Conservation (phyloP, 2,888 invertebrate species). For the Flexamia atlantica region DNA sequence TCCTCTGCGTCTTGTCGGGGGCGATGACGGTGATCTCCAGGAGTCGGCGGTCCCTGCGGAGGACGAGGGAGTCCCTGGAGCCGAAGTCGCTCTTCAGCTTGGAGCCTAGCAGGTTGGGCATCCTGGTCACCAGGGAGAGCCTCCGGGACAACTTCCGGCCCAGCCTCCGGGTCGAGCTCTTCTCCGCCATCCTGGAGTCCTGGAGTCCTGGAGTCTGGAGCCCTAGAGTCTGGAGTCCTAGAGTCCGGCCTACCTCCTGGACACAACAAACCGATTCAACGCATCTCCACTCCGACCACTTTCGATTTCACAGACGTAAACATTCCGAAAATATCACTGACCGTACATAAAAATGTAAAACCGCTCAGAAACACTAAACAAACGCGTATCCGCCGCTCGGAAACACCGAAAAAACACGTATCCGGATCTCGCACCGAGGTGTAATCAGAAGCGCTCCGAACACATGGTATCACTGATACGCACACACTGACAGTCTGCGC, state of each 20-base stretch:
- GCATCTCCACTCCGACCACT: background rate
- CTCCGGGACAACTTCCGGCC: slow-evolving; percentile 80
- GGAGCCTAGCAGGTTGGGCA: slow-evolving; percentile 78
- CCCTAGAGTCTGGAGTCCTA: background rate
- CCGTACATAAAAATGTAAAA: too few relatives aligned
- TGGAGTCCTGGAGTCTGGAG: background rate
- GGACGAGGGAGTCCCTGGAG: slow-evolving; percentile 65
- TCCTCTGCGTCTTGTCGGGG: slow-evolving; percentile 82
- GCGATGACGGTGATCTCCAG: slow-evolving; percentile 80
- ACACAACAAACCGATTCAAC: background rate
- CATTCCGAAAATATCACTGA: too few relatives aligned
- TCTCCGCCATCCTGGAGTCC: slow-evolving; percentile 6
- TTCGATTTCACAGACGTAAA: background rate
- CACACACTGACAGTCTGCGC: background rate
- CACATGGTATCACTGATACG: slow-evolving; percentile 25
- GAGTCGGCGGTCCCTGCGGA: slow-evolving; percentile 37
- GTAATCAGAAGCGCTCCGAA: slow-evolving; percentile 1
- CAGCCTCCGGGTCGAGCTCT: slow-evolving; percentile 74
- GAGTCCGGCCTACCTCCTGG: background rate
- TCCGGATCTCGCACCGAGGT: background rate
- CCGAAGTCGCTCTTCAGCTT: slow-evolving; percentile 67
- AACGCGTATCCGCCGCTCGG: background rate
- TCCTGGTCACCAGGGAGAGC: slow-evolving; percentile 79
- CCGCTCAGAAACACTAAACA: too few relatives aligned
- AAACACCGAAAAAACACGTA: background rate